Evolutionary conservation across 64 coral and sea anemone species (phyloP).

Genomic region (Dendrophyllia cribrosa): DNA sequence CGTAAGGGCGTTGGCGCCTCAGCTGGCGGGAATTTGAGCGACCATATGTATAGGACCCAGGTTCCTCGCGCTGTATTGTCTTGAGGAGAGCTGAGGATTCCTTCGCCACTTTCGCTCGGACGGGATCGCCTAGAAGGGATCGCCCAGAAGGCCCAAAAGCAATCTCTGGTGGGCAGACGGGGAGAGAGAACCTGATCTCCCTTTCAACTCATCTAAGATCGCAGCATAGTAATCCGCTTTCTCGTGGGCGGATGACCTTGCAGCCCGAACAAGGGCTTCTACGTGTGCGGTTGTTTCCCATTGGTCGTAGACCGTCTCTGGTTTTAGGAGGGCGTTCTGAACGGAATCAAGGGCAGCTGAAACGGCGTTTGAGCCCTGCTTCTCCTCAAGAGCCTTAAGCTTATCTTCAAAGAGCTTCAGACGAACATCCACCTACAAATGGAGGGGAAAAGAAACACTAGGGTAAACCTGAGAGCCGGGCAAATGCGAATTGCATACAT

Average conservation of each 20-base stretch:
- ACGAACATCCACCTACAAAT: not conserved
- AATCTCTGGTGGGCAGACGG: not conserved
- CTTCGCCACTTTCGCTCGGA: slow-evolving; percentile 27
- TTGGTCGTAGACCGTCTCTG: too few relatives aligned
- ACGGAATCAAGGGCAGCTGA: not conserved
- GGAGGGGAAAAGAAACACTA: not conserved
- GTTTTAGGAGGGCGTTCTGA: not conserved
- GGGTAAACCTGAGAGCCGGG: too few relatives aligned
- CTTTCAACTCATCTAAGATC: not conserved
- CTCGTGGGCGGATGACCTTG: not conserved
- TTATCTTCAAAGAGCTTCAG: not conserved
- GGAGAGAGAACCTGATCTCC: not conserved
- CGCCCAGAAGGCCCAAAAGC: slow-evolving; percentile 21
- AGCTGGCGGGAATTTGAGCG: not conserved
- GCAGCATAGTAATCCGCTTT: slow-evolving; percentile 31
- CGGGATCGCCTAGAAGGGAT: slow-evolving; percentile 6
- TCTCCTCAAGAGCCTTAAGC: too few relatives aligned
- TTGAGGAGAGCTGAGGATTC: slow-evolving; percentile 26
- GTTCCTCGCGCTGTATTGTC: not conserved
- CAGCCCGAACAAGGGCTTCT: not conserved
- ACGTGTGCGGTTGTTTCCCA: too few relatives aligned
- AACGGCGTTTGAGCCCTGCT: not conserved
- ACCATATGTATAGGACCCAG: too few relatives aligned
- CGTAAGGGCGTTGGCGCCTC: not conserved
- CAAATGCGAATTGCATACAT: too few relatives aligned